Base-by-base conservation (phyloP, 2,797 vertebrate species). In the Cryptoprocta ferox region DNA sequence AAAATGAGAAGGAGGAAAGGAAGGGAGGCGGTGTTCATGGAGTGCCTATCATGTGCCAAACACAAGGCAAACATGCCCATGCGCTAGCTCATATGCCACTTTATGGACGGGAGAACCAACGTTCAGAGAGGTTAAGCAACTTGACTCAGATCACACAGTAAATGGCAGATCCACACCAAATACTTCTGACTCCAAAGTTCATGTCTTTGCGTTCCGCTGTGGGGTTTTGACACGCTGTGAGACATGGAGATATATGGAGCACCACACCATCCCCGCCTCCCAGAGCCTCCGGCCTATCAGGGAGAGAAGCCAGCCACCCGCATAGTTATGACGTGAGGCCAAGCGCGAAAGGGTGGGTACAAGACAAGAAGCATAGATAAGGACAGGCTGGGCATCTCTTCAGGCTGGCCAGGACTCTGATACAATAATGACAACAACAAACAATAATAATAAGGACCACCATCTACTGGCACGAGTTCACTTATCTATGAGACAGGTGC, bases 41-140 rank as follows among this genome's bases (percentile, higher is more conserved):
- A 48, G 61, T 1, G 32, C 9, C 63, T 14, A 6, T 7, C 9
- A 1, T 3, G 6, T 42, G 32, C 8, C 50, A 85, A 53, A 13
- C 28, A 19, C 28, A 26, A 6, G 13, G 16, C 61, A 53, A 45
- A 50, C 70, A 65, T 1, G 8, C 37, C 50, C 16, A 11, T 4
- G 14, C 13, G 59, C 32, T 61, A 28, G 30, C 28, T 45, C 45
- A 3, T 7, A 30, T 32, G 37, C 16, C 37, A 59, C 86, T 79
- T 37, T 39, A 30, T 3, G 37, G 35, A 39, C 24, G 45, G 89
- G 10, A 37, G 10, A 16, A 21, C 56, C 16, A 59, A 78, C 63
- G 37, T 79, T 89, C 89, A 95, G 94, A 95, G 75, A 81, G 59
- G 78, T 30, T 66, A 39, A 37, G 78, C 24, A 9, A 81, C 32